These are phyloP conservation scores for Oryctes rhinoceros DNA, from an alignment of 1,140 invertebrate genomes.

Conservation along the genomic window DNA sequence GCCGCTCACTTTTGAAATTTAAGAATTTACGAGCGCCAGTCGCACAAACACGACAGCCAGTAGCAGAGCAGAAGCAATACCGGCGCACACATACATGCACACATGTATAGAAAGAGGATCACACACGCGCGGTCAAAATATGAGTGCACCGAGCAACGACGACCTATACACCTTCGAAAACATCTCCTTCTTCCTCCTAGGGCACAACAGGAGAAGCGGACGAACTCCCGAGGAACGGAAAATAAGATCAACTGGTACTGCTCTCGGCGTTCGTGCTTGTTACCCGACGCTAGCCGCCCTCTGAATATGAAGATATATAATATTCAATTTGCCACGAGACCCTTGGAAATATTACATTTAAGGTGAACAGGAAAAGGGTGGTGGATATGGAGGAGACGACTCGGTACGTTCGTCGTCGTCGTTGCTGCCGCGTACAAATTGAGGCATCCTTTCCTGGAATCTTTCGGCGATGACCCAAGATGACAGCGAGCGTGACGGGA, in stretches of 20 bases:
- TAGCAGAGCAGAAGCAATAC: no score
- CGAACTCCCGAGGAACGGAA: constrained; percentile 1
- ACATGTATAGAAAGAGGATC: background rate
- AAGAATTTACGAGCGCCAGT: constrained; percentile 20
- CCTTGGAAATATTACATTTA: constrained; percentile 52
- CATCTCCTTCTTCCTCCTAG: background rate
- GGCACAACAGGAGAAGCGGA: background rate
- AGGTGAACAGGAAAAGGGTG: constrained; percentile 51
- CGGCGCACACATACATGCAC: background rate
- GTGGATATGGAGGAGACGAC: constrained; percentile 39
- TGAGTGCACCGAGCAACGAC: background rate
- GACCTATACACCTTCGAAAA: background rate
- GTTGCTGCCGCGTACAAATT: constrained; percentile 49
- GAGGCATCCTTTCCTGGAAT: constrained; percentile 48
- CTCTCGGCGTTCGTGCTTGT: background rate
- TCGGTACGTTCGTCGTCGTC: background rate
- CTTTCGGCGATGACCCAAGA: constrained; percentile 50
- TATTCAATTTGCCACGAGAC: constrained; percentile 53
- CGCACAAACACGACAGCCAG: background rate
- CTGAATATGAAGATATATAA: constrained; percentile 52
- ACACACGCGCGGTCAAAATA: constrained; percentile 2
- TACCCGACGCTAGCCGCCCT: background rate
- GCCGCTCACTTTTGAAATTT: constrained; percentile 15
- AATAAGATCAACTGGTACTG: constrained; percentile 23
- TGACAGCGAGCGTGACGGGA: constrained; percentile 49